phyloP scores from a whole-genome alignment of 2,888 invertebrate genomes.

The Parapristionchus giblindavisi region DNA sequence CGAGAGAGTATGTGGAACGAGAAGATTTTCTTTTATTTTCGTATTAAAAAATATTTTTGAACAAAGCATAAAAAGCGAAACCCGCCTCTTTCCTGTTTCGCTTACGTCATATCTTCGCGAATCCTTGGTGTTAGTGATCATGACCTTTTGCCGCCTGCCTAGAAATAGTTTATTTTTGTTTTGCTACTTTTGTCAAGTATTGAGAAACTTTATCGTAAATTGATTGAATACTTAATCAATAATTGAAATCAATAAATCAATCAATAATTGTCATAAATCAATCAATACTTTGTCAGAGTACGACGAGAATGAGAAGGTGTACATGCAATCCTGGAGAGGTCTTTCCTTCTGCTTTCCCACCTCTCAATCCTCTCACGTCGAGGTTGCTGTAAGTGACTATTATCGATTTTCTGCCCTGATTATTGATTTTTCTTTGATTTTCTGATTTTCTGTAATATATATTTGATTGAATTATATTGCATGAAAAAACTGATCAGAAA shows the following conservation, averaged over 20 bases:
- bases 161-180: not conserved
- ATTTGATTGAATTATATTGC: not conserved
- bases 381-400: conserved; percentile 69
- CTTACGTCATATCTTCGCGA: too few species aligned
- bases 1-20: too few species aligned
- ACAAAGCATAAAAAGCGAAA: too few species aligned
- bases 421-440: not conserved
- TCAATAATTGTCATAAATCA: not conserved
- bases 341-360: conserved; percentile 96
- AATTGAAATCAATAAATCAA: not conserved
- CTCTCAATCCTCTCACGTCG: conserved; percentile 75
- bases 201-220: not conserved
- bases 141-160: too few species aligned
- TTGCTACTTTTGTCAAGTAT: not conserved
- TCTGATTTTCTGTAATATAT: not conserved
- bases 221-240: not conserved
- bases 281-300: conserved; percentile 77
- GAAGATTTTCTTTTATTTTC: too few species aligned
- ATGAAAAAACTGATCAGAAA: not conserved
- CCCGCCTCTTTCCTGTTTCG: too few species aligned
- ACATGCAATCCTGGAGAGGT: conserved; percentile 94
- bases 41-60: too few species aligned
- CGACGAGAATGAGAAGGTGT: conserved; percentile 92
- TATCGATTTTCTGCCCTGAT: not conserved
- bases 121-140: too few species aligned